phyloP scores from a whole-genome alignment of 2,113 vertebrate species.

The Oreochromis tanganicae region DNA sequence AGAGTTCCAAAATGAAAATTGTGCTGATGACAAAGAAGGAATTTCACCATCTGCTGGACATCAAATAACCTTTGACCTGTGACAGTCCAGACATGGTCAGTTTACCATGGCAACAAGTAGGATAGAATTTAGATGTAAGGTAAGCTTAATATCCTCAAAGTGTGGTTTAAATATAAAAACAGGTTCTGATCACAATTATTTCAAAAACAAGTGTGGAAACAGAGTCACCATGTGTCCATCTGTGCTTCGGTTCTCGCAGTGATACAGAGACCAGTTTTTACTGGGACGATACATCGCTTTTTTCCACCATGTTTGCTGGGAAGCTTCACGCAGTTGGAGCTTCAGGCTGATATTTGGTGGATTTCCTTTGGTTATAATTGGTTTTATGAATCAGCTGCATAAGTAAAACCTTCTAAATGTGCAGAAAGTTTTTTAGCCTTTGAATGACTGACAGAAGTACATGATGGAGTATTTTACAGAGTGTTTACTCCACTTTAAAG shows the following conservation, averaged over 20 bases:
- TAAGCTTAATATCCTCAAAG: background rate
- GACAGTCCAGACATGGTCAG: background rate
- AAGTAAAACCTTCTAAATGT: background rate
- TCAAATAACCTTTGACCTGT: background rate
- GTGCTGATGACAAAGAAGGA: background rate
- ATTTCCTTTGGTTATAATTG: background rate
- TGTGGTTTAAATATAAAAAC: background rate
- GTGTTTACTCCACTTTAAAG: background rate
- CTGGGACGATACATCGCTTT: background rate
- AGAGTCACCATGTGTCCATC: background rate
- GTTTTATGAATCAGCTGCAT: background rate
- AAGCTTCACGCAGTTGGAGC: background rate
- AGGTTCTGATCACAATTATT: background rate
- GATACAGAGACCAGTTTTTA: background rate
- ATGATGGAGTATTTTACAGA: background rate
- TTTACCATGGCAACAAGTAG: background rate
- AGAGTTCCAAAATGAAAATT: background rate
- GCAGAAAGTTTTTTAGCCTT: accelerated
- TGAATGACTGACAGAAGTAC: background rate
- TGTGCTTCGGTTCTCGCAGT: background rate
- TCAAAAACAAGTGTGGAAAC: background rate
- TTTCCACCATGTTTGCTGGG: background rate
- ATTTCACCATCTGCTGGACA: background rate
- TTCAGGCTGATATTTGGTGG: background rate
- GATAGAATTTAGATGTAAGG: background rate